Evolutionary conservation across 2,797 vertebrate species (phyloP).

Genomic region (Poeciliopsis infans): DNA sequence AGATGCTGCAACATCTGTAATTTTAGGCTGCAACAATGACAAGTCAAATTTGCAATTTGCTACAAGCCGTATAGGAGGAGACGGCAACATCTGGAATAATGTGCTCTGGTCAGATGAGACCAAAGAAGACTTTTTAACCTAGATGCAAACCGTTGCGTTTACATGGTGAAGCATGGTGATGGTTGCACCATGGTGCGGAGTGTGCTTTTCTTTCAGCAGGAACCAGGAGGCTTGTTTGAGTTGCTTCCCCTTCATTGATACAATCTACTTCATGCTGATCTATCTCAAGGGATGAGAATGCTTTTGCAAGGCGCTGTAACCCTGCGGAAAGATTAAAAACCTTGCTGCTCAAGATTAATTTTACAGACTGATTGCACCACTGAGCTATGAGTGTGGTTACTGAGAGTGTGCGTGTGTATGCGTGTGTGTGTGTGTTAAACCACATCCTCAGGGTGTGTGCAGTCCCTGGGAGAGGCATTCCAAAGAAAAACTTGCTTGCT

Average conservation of each 20-base stretch:
- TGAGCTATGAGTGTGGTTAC: slow-evolving; percentile 19
- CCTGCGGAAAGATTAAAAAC: slow-evolving; percentile 39
- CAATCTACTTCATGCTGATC: background rate
- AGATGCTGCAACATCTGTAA: too few species aligned
- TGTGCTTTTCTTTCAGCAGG: background rate
- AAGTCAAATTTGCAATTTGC: background rate
- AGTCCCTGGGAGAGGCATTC: slow-evolving; percentile 57
- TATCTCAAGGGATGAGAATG: background rate
- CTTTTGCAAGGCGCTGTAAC: slow-evolving; percentile 16
- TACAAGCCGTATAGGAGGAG: background rate
- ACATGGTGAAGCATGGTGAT: background rate
- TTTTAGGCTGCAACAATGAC: too few species aligned
- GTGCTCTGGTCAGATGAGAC: background rate
- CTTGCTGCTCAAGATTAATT: slow-evolving; percentile 34
- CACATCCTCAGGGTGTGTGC: slow-evolving; percentile 69
- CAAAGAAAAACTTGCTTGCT: slow-evolving; percentile 59
- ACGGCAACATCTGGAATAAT: background rate
- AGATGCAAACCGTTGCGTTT: background rate
- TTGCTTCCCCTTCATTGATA: background rate
- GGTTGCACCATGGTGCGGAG: background rate
- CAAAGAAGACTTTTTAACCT: background rate
- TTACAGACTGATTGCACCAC: slow-evolving; percentile 27
- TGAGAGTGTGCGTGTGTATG: slow-evolving; percentile 25
- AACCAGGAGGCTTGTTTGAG: background rate
- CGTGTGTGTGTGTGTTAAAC: slow-evolving; percentile 38